Base-by-base conservation (phyloP, 1,140 invertebrate species). In the Grapholita molesta region DNA sequence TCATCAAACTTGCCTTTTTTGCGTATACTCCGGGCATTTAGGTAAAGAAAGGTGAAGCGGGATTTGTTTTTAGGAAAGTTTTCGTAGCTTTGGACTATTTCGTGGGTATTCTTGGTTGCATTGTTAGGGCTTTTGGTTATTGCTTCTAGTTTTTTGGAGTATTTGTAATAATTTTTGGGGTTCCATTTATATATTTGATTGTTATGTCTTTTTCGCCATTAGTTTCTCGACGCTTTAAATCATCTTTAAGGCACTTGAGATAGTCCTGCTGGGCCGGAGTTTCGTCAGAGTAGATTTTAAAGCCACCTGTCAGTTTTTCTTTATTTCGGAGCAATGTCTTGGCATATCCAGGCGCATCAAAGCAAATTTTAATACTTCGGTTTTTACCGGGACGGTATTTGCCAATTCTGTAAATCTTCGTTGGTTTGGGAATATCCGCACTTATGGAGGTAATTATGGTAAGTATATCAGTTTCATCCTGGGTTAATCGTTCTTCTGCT, bases 111-210 rank as follows among this genome's bases (percentile, higher is more conserved):
- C 11, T 3, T 11, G 8, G 3, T 11, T 11, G 3, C 35, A 3
- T 3, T 15, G 9, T 42, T 3, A 42, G 3, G 3, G 3, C 2
- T 12, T 12, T 11, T 2, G 3, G 2, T 11, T 15, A 8, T 11
- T 15, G 18, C 18, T 18, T 6, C n/a, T 52, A 23, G 42, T 78
- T 78, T 78, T 78, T 78, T 78, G 70, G 61, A 15, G 2, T 23
- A 38, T 30, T 15, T 8, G 64, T 68, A 18, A 71, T 61, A 23
- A 77, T 74, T 67, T 66, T 69, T n/a, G 75, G 75, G 21, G 25
- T 72, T 11, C 72, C 75, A 35, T 70, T 77, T 1, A 70, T 21
- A 52, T 74, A 77, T 71, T 74, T 77, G 18, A 74, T 74, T 12
- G 25, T 66, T 12, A 76, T 15, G 9, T 68, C 48, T 12, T 48